These are phyloP conservation scores for Syngnathus acus DNA, from an alignment of 2,797 vertebrate genomes.

Conservation along the genomic window DNA sequence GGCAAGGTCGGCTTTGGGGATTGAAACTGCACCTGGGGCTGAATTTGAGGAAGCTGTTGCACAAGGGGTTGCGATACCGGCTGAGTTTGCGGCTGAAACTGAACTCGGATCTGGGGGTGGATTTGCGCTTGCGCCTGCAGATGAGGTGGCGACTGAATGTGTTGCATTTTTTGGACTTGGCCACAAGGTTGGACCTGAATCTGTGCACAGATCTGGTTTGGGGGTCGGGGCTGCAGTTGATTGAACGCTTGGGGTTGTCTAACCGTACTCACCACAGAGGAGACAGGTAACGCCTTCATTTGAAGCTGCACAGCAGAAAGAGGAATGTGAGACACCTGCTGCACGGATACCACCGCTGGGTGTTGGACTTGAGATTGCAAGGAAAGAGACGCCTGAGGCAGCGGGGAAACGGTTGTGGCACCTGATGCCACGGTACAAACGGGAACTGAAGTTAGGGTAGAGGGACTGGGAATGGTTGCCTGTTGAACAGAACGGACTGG, in stretches of 20 bases:
- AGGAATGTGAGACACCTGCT: slow-evolving; percentile 51
- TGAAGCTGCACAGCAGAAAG: slow-evolving; percentile 54
- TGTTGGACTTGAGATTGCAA: slow-evolving; percentile 67
- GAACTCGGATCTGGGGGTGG: slow-evolving; percentile 49
- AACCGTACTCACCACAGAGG: slow-evolving; percentile 42
- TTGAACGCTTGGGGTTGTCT: slow-evolving; percentile 44
- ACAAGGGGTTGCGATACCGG: slow-evolving; percentile 28
- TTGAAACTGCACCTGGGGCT: slow-evolving; percentile 52
- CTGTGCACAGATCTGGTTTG: slow-evolving; percentile 42
- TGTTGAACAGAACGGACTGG: slow-evolving; percentile 44
- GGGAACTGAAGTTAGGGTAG: slow-evolving; percentile 50
- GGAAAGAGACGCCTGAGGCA: slow-evolving; percentile 62
- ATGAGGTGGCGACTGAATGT: slow-evolving; percentile 41
- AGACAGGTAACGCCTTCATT: slow-evolving; percentile 42
- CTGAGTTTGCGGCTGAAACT: slow-evolving; percentile 46
- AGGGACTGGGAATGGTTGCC: slow-evolving; percentile 46
- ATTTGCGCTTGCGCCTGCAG: slow-evolving; percentile 38
- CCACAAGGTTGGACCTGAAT: slow-evolving; percentile 51
- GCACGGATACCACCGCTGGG: slow-evolving; percentile 57
- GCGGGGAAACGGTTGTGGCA: slow-evolving; percentile 63
- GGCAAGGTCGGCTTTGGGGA: slow-evolving; percentile 25
- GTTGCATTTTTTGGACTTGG: slow-evolving; percentile 56
- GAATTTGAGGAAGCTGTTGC: slow-evolving; percentile 40
- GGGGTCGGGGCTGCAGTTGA: slow-evolving; percentile 37
- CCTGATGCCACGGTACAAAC: slow-evolving; percentile 47